These are phyloP conservation scores for Calidris pygmaea DNA, from an alignment of 2,113 vertebrate genomes.

Conservation along the genomic window DNA sequence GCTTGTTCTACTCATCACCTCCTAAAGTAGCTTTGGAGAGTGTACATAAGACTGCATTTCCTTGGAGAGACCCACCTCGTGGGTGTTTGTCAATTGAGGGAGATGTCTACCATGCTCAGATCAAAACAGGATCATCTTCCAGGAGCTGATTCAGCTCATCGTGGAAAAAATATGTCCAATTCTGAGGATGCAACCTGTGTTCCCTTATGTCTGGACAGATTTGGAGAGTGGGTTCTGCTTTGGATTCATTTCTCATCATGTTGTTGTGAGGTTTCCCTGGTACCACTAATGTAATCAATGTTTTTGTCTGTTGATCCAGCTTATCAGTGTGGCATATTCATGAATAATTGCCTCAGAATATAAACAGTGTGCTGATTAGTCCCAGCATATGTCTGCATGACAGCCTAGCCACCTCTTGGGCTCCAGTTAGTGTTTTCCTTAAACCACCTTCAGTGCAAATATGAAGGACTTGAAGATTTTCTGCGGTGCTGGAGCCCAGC, in stretches of 20 bases:
- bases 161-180: not conserved
- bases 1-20: not conserved
- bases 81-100: not conserved
- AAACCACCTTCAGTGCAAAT: not conserved
- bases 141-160: not conserved
- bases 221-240: not conserved
- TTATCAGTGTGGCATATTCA: not conserved
- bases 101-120: accelerated
- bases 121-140: not conserved
- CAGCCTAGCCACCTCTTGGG: not conserved
- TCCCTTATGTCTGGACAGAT: not conserved
- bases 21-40: not conserved
- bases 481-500: not conserved
- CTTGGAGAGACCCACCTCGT: not conserved
- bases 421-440: not conserved
- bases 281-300: not conserved
- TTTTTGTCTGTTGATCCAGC: not conserved
- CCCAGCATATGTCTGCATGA: not conserved
- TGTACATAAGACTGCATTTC: not conserved
- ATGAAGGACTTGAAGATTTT: not conserved
- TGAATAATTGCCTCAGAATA: not conserved
- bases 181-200: not conserved
- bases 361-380: not conserved
- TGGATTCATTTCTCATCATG: not conserved
- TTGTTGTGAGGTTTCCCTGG: not conserved